phyloP scores from a whole-genome alignment of 2,888 invertebrate species.

The Caenorhabditis auriculariae region DNA sequence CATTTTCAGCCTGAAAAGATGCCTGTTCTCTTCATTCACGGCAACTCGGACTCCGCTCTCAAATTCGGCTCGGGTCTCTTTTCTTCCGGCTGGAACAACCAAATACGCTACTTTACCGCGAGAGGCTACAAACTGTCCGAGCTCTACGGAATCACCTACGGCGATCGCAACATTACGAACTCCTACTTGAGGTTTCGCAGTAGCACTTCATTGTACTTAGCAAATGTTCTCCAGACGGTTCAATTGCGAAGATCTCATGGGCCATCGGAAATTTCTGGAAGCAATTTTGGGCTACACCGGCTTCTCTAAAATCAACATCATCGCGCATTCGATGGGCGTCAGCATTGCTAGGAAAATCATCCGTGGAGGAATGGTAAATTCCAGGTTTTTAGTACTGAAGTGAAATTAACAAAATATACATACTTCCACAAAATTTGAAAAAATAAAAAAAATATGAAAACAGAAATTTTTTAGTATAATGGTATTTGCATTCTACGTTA shows the following conservation, averaged over 20 bases:
- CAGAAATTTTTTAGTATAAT: not conserved
- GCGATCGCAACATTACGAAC: slow-evolving; percentile 39
- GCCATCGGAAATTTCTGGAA: slow-evolving; percentile 37
- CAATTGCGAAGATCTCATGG: slow-evolving; percentile 20
- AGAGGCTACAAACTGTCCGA: slow-evolving; percentile 44
- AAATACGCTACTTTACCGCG: slow-evolving; percentile 24
- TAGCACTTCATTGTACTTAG: no score
- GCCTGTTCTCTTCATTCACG: slow-evolving; percentile 58
- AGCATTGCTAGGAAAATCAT: slow-evolving; percentile 39
- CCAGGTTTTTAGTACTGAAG: not conserved
- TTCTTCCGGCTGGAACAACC: slow-evolving; percentile 48
- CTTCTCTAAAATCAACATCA: slow-evolving; percentile 30
- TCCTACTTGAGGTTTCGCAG: slow-evolving; percentile 39
- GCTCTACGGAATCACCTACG: slow-evolving; percentile 58
- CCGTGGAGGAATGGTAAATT: slow-evolving; percentile 38
- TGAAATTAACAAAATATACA: not conserved
- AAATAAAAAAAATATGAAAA: not conserved
- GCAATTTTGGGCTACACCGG: slow-evolving; percentile 42
- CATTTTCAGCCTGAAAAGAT: slow-evolving; percentile 34
- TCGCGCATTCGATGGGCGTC: slow-evolving; percentile 53
- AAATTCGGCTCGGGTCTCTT: slow-evolving; percentile 27
- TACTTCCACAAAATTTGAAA: slow-evolving; percentile 1
- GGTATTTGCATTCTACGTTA: no score
- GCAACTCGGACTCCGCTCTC: slow-evolving; percentile 58
- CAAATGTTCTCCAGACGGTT: slow-evolving; percentile 21